Percentiles rank a stretch among this genome's conserved stretches.
phyloP scores from a whole-genome alignment of 2,888 invertebrate species.

The Microplitis deprimator region DNA sequence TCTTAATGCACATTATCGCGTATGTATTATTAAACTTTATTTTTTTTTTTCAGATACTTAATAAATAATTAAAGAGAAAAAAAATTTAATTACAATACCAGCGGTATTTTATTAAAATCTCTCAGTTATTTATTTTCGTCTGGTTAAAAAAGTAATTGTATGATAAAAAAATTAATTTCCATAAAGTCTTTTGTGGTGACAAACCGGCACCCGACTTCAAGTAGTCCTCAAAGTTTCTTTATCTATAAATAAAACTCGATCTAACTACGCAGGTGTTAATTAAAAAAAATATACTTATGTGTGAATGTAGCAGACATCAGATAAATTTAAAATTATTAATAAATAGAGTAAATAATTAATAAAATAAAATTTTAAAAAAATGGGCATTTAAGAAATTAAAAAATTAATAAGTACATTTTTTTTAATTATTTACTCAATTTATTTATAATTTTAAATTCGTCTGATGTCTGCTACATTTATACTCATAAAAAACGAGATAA shows the following conservation, averaged over 20 bases:
- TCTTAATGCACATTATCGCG: not conserved
- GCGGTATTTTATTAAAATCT: not conserved
- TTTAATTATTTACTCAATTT: too few relatives aligned
- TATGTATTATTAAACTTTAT: not conserved
- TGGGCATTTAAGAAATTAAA: too few relatives aligned
- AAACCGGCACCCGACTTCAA: conserved; percentile 8
- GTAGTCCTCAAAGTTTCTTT: conserved; percentile 11
- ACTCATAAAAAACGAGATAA: too few relatives aligned
- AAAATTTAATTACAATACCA: not conserved
- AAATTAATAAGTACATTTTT: too few relatives aligned
- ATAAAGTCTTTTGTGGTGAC: not conserved
- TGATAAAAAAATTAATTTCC: too few relatives aligned
- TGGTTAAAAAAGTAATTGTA: too few relatives aligned
- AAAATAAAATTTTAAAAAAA: too few relatives aligned
- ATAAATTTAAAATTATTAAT: too few relatives aligned
- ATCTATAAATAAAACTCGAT: conserved; percentile 14
- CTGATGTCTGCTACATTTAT: too few relatives aligned
- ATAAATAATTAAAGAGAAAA: not conserved
- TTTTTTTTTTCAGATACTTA: not conserved
- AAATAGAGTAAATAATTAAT: too few relatives aligned
- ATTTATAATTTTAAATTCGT: too few relatives aligned
- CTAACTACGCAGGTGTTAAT: not conserved
- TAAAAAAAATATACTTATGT: conserved; percentile 18
- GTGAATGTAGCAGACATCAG: too few relatives aligned
- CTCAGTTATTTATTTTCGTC: not conserved